These are phyloP conservation scores for Matsumyia berberina DNA, from an alignment of 2,888 invertebrate genomes.

Conservation along the genomic window DNA sequence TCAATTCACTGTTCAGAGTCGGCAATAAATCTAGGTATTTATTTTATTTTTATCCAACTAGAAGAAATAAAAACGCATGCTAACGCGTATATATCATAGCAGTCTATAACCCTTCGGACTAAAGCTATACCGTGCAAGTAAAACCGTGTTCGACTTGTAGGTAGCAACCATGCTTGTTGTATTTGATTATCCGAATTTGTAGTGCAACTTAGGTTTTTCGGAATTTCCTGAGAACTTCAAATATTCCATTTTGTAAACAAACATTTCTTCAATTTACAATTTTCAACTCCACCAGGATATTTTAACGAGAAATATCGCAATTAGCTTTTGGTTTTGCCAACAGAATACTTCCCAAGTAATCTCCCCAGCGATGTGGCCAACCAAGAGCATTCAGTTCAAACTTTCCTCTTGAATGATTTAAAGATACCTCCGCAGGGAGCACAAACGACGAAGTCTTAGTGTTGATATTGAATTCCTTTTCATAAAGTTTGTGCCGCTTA, in stretches of 20 bases:
- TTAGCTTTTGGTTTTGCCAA: conserved; percentile 30
- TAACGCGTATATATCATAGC: no score
- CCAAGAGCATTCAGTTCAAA: conserved; percentile 20
- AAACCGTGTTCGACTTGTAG: no score
- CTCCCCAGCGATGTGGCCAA: conserved; percentile 21
- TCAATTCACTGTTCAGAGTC: no score
- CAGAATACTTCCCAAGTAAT: conserved; percentile 38
- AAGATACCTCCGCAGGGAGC: conserved; percentile 42
- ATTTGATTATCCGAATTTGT: no score
- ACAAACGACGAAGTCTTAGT: not conserved
- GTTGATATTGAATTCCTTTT: conserved; percentile 50
- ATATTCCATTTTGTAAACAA: not conserved
- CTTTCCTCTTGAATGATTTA: conserved; percentile 40
- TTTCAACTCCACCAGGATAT: not conserved
- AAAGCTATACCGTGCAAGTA: no score
- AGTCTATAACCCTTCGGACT: no score
- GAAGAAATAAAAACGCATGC: no score
- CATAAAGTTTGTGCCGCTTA: conserved; percentile 45
- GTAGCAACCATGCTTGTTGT: no score
- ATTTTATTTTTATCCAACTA: no score
- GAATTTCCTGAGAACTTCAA: not conserved
- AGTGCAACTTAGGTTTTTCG: no score
- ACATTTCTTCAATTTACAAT: conserved; percentile 3
- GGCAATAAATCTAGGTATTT: no score
- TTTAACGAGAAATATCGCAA: conserved; percentile 32